Evolutionary conservation across 2,888 invertebrate genomes (phyloP), one percentile per base, ranked within the genome.

Genomic region (Hyles lineata): DNA sequence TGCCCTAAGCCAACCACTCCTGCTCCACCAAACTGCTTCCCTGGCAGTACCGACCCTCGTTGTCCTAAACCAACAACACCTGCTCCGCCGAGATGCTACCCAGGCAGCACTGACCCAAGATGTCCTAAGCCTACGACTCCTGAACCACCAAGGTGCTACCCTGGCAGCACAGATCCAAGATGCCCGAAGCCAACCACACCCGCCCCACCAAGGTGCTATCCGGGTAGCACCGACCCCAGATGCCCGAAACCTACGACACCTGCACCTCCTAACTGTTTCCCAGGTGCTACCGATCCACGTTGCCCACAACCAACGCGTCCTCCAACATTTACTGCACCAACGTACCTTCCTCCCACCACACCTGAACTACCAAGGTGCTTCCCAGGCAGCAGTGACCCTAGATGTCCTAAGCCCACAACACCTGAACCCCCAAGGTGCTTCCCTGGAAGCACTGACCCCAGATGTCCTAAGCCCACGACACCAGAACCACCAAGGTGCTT

Each of bases 231-330:
- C 0, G 86, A 94, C 77, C 86, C 89, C 0, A 75, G 84, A 7
- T 92, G 92, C 50, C 91, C 89, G 0, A 83, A 82, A 74, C 85
- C 85, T 15, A 80, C 88, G 0, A 81, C 79, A 8, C 82, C 85
- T 15, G 79, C 82, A 8, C 79, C 79, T 25, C 78, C 76, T 62
- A 76, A 70, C 23, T 85, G 83, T 32, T 86, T 79, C 73, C 86
- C 89, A 1, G 91, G 91, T 1, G 87, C 89, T 1, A 80, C 84
- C 1, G 84, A 93, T 82, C 89, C 89, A 0, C 80, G 83, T 2
- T 92, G 92, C 70, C 90, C 89, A 8, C 85, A 85, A 80, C 84
- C 85, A 62, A 73, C 88, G 0, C 78, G 78, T 25, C 85, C 86
- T 0, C 83, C 88, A 2, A 86, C 87, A 15, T 73, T 82, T 23